Percentiles rank a stretch among this genome's conserved stretches.
Conservation (phyloP, 2,113 vertebrate genomes). For the Vulpes lagopus region DNA sequence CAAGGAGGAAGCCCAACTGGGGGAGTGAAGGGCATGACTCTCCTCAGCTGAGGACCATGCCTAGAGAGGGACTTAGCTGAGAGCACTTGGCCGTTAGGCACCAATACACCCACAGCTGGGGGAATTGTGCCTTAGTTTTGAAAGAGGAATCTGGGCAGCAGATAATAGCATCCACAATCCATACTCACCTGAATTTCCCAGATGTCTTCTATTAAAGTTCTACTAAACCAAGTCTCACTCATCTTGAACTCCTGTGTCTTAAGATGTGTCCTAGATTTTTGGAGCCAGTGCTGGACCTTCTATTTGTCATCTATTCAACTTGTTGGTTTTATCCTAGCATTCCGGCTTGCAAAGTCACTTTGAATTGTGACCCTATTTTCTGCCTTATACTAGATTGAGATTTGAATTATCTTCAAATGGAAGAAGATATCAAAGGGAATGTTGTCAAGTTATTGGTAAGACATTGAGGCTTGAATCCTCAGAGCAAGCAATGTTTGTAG, state of each 20-base stretch:
- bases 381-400: neutral
- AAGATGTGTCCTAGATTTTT: neutral
- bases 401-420: neutral
- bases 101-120: neutral
- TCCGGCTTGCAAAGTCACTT: neutral
- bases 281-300: neutral
- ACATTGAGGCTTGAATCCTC: neutral
- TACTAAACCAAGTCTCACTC: neutral
- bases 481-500: neutral
- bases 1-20: neutral
- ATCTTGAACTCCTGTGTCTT: neutral
- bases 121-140: neutral
- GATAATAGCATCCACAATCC: neutral
- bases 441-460: neutral
- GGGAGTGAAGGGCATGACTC: neutral
- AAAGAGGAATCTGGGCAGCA: neutral
- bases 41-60: neutral
- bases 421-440: neutral
- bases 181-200: neutral
- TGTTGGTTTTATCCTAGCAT: neutral
- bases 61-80: neutral
- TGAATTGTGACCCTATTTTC: slow-evolving; percentile 26
- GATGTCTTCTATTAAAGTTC: neutral
- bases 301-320: neutral
- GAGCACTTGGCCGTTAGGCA: neutral